These are phyloP conservation scores for Patella caerulea DNA, from an alignment of 2,888 invertebrate species.

Conservation along the genomic window DNA sequence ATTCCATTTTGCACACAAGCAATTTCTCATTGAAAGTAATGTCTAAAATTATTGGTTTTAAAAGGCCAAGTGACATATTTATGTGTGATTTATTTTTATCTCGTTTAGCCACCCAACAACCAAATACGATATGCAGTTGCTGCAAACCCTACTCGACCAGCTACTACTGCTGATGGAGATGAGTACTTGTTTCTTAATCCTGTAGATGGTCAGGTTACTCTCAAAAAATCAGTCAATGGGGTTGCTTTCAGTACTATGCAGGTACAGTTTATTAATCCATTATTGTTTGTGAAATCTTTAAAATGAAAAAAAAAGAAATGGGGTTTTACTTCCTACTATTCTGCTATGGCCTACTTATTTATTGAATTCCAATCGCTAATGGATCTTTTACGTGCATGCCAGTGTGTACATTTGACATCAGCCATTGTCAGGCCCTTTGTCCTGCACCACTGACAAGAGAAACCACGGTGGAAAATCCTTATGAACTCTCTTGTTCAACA, in stretches of 20 bases:
- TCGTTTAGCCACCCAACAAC: constrained; percentile 30
- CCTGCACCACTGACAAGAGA: no score
- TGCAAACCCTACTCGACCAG: not conserved
- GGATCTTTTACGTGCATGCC: no score
- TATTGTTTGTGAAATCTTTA: not conserved
- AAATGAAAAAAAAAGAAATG: not conserved
- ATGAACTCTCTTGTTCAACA: no score
- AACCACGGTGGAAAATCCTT: no score
- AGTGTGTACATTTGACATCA: no score
- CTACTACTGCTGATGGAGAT: constrained; percentile 17
- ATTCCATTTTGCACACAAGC: no score
- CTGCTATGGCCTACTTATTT: no score
- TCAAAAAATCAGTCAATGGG: constrained; percentile 35
- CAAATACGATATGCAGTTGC: constrained; percentile 23
- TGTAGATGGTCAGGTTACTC: constrained; percentile 42
- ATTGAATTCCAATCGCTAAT: no score
- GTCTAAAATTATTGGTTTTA: no score
- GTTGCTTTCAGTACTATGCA: constrained; percentile 33
- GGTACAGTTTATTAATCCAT: constrained; percentile 32
- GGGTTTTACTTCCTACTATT: no score
- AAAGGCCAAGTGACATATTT: not conserved
- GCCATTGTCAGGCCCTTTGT: no score
- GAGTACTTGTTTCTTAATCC: constrained; percentile 49
- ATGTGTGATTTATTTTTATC: not conserved
- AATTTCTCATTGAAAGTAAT: no score